Base-by-base conservation (phyloP, 1,140 invertebrate genomes). In the Eriocheir sinensis region DNA sequence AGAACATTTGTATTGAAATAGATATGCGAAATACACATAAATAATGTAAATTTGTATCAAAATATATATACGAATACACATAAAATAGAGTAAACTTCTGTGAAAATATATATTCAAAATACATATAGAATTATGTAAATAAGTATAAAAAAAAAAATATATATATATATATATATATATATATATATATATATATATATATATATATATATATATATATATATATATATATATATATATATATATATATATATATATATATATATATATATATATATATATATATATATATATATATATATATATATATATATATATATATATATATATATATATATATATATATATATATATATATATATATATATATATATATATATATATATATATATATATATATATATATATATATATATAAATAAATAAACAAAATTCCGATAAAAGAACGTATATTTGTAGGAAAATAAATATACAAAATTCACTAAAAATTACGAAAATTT, bases 271-370 rank as follows among this genome's bases (percentile, higher is more conserved):
- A 48, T 85, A 85, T 27, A 85, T 85, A 85, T 85, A 85, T 85
- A 85, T 85, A 85, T 85, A 85, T 85, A 85, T 85, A 85, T 85
- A 85, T 85, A 85, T 85, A 85, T 85, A 85, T 85, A 85, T 85
- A 85, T 85, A 85, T 85, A 85, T 85, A 85, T 85, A 85, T 85
- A 85, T 85, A 85, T 85, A 85, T 34, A 85, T 85, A 85, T 85
- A 85, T 27, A 85, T 85, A 85, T 85, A 85, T 85, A 85, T 85
- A 85, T 85, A 85, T 85, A 85, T 27, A 85, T 85, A 85, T 85
- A 85, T 85, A 85, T 85, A 85, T 85, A 85, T 85, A 85, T 85
- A 85, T 27, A 85, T 85, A 85, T 85, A 85, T 85, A 85, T 85
- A 85, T 85, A 85, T 85, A 85, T 85, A 85, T 27, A 85, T 85